Evolutionary conservation across 2,113 vertebrate genomes (phyloP).

Genomic region (Bufo bufo): DNA sequence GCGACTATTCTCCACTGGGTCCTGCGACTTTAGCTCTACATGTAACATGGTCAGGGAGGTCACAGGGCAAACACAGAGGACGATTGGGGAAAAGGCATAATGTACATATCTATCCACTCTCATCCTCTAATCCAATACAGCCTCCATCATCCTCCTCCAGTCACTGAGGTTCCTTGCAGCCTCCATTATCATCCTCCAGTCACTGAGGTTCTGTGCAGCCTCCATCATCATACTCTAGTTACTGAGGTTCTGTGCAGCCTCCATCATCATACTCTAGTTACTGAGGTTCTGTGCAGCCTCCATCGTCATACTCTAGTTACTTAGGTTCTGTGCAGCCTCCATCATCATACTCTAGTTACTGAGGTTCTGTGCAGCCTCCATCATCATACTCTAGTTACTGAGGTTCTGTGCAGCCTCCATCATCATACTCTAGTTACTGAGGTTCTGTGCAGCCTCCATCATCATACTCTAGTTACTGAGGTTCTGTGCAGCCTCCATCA

Average conservation of each 20-base stretch:
- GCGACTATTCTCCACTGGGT: neutral
- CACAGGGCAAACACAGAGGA: neutral
- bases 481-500: neutral
- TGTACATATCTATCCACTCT: neutral
- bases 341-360: neutral
- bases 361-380: neutral
- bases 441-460: neutral
- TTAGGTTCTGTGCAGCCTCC: neutral
- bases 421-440: too few species aligned
- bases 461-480: neutral
- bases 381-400: neutral
- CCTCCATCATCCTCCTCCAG: neutral
- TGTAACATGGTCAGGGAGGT: neutral
- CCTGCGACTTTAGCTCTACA: neutral
- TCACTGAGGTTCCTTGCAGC: neutral
- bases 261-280: neutral
- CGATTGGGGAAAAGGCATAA: neutral
- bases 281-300: neutral
- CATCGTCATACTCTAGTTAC: neutral
- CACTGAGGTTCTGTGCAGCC: neutral
- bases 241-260: neutral
- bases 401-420: neutral
- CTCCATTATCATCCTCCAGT: neutral
- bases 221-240: neutral
- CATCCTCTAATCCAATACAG: neutral